phyloP scores from a whole-genome alignment of 2,113 vertebrate species.

The Cephalopholis sonnerati region DNA sequence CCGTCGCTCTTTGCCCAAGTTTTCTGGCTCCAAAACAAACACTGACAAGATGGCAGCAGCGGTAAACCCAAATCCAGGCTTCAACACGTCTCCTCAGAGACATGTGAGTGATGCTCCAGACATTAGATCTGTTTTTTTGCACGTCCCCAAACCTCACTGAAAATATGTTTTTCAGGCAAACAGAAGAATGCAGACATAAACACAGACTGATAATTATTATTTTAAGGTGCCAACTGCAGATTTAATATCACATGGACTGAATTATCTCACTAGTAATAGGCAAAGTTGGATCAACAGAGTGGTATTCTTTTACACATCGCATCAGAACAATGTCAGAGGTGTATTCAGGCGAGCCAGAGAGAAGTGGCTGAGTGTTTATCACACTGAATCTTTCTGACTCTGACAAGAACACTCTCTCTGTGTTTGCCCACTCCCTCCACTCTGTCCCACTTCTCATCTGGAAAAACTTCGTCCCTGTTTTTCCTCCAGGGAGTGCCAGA shows the following conservation, averaged over 20 bases:
- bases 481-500: neutral
- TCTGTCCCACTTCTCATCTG: conserved; percentile 8
- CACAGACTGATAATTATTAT: neutral
- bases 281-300: conserved; percentile 2
- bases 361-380: conserved; percentile 16
- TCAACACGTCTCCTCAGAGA: neutral
- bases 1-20: conserved; percentile 3
- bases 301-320: neutral
- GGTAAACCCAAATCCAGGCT: neutral
- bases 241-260: neutral
- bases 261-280: neutral
- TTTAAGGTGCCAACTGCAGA: neutral
- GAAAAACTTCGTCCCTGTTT: conserved; percentile 6
- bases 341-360: conserved; percentile 3
- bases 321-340: conserved; percentile 5
- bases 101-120: conserved; percentile 12
- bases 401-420: conserved; percentile 3
- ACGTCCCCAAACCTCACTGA: neutral
- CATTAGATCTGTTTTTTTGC: neutral
- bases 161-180: neutral
- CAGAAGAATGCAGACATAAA: neutral
- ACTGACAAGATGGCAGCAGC: conserved; percentile 13
- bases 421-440: neutral
- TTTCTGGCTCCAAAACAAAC: conserved; percentile 30
- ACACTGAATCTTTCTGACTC: conserved; percentile 3